Base-by-base conservation (phyloP, 2,888 invertebrate genomes). In the Spodoptera exigua region DNA sequence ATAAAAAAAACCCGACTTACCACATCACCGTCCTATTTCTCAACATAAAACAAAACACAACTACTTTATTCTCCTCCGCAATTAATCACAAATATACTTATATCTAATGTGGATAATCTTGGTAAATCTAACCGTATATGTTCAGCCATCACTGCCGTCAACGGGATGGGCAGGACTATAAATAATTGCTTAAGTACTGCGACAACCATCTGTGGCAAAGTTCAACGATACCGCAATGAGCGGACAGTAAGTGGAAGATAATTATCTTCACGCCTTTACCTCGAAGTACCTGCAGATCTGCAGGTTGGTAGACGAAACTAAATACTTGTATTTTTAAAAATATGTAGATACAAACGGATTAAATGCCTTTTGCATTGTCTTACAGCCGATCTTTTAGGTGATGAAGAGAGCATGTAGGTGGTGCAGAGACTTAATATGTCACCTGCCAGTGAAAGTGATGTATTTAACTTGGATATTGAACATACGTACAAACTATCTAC, bases 201-300 rank as follows among this genome's bases (percentile, higher is more conserved):
- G 79, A 79, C 78, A 75, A 71, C 53, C 60, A 77, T 78, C 78
- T 55, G 58, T 71, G 78, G 57, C 78, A 78, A 77, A 79, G 79
- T 79, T 79, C 78, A 75, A 34, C 68, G 66, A 74, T 70, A 75
- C 75, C 67, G 60, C 66, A 59, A 69, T 60, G 61, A 63, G 57
- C 49, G 40, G 61, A 63, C 58, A 54, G 70, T 61, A 49, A 54
- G 69, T 55, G 32, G 59, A 21, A 62, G 76, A 78, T 77, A 78
- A 78, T 78, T 77, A 77, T 74, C 76, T 61, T 68, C 51, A 71
- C 62, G 65, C 48, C 41, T 48, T 43, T 45, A 36, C 11, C 16
- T 49, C 53, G 44, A 55, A 57, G 27, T 53, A 34, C 52, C 57
- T 45, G 64, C 63, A 32, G 34, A 27, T 49, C 13, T 37, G 10